These are phyloP conservation scores for Hyperoplus lanceolatus DNA, from an alignment of 2,797 vertebrate species.

Conservation along the genomic window DNA sequence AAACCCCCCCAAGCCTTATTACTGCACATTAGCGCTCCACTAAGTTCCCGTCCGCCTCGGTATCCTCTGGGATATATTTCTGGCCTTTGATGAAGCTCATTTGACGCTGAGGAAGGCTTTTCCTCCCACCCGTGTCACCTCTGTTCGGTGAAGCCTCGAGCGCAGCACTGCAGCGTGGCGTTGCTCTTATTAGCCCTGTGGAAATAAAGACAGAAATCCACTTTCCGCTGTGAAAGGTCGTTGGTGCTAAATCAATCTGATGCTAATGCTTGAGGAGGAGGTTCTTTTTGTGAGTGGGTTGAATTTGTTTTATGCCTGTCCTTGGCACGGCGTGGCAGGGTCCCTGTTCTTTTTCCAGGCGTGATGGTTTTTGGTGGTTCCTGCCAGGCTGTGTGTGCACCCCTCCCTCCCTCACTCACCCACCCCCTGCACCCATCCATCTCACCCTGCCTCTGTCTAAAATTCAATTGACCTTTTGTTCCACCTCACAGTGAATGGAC, in stretches of 20 bases:
- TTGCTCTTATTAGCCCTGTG: slow-evolving; percentile 59
- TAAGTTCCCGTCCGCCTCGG: slow-evolving; percentile 50
- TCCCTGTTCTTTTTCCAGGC: slow-evolving; percentile 47
- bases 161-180: slow-evolving; percentile 10
- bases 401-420: slow-evolving; percentile 9
- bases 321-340: slow-evolving; percentile 66
- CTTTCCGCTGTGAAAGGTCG: slow-evolving; percentile 39
- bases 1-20: slow-evolving; percentile 62
- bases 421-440: slow-evolving; percentile 64
- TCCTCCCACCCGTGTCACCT: slow-evolving; percentile 57
- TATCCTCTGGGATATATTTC: slow-evolving; percentile 64
- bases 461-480: slow-evolving; percentile 84
- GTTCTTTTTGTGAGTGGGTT: slow-evolving; percentile 34
- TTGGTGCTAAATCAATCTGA: slow-evolving; percentile 60
- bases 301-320: slow-evolving; percentile 75
- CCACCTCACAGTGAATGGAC: slow-evolving; percentile 71
- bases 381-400: slow-evolving; percentile 53
- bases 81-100: slow-evolving; percentile 63
- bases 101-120: slow-evolving; percentile 37
- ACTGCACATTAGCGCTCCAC: slow-evolving; percentile 58
- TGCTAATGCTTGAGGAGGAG: slow-evolving; percentile 40
- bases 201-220: slow-evolving; percentile 57
- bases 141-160: slow-evolving; percentile 32
- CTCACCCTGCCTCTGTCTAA: slow-evolving; percentile 70
- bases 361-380: slow-evolving; percentile 61